Evolutionary conservation across 2,888 invertebrate genomes (phyloP).

Genomic region (Drosophila austrosaltans): DNA sequence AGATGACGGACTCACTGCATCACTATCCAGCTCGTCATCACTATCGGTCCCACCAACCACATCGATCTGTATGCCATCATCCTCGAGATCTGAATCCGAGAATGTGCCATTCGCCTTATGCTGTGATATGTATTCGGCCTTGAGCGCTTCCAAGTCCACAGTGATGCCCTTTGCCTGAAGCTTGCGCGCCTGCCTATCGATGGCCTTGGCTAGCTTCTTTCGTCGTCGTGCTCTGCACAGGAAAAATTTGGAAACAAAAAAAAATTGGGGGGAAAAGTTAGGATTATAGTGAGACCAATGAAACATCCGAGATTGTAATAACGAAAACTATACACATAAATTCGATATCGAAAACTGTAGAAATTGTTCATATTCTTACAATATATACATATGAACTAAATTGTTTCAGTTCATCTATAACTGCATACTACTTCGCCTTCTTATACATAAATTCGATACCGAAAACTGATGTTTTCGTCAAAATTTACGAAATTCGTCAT

Average conservation of each 20-base stretch:
- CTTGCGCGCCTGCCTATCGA: conserved; percentile 96
- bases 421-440: too few relatives aligned
- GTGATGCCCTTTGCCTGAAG: conserved; percentile 95
- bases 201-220: conserved; percentile 95
- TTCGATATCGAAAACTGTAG: too few relatives aligned
- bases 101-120: conserved; percentile 86
- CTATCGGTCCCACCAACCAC: conserved; percentile 92
- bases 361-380: too few relatives aligned
- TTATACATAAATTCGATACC: too few relatives aligned
- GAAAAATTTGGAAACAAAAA: conserved; percentile 18
- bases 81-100: conserved; percentile 87
- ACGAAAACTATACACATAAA: too few relatives aligned
- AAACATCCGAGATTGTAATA: too few relatives aligned
- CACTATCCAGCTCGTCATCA: conserved; percentile 85
- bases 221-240: conserved; percentile 90
- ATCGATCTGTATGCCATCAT: conserved; percentile 91
- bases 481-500: too few relatives aligned
- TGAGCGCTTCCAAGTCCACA: conserved; percentile 93
- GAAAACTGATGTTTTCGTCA: too few relatives aligned
- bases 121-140: conserved; percentile 93
- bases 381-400: too few relatives aligned
- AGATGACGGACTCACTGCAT: conserved; percentile 83
- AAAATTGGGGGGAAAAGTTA: background rate
- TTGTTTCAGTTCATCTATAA: too few relatives aligned
- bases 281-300: too few relatives aligned